Evolutionary conservation across 1,140 invertebrate species (phyloP).

Genomic region (Phymastichus coffea): DNA sequence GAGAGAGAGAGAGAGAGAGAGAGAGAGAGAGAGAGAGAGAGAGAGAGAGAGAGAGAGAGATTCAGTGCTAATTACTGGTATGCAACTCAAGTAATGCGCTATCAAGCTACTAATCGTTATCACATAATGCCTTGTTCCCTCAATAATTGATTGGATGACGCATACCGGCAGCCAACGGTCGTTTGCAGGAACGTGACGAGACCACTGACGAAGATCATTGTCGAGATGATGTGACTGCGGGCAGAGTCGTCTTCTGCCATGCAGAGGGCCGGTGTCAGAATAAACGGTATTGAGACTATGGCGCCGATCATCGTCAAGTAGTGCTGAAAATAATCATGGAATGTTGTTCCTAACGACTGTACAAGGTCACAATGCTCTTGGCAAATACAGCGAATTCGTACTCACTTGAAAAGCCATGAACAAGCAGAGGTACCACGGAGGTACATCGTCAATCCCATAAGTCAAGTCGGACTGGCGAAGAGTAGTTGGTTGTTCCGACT

Average conservation of each 20-base stretch:
- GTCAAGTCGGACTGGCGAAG: no score
- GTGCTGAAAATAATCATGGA: no score
- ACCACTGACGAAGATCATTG: slow-evolving; percentile 86
- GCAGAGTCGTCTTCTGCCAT: slow-evolving; percentile 78
- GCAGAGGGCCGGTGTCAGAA: slow-evolving; percentile 78
- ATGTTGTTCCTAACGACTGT: background rate
- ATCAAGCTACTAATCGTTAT: no score
- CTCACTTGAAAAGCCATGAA: slow-evolving; percentile 79
- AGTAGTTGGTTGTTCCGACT: slow-evolving; percentile 47
- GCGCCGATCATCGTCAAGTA: slow-evolving; percentile 87
- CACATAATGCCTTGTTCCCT: no score
- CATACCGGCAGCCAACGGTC: slow-evolving; percentile 79
- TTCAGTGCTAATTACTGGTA: no score
- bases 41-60: no score
- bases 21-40: no score
- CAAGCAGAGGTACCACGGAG: slow-evolving; percentile 80
- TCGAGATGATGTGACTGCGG: slow-evolving; percentile 80
- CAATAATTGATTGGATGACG: no score
- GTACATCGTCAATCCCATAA: slow-evolving; percentile 80
- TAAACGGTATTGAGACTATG: slow-evolving; percentile 81
- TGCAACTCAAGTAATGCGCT: no score
- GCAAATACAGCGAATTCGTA: no score
- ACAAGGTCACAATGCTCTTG: no score
- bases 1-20: no score
- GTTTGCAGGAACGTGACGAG: slow-evolving; percentile 79